Evolutionary conservation across 2,797 vertebrate genomes (phyloP).

Genomic region (Hirundo rustica): DNA sequence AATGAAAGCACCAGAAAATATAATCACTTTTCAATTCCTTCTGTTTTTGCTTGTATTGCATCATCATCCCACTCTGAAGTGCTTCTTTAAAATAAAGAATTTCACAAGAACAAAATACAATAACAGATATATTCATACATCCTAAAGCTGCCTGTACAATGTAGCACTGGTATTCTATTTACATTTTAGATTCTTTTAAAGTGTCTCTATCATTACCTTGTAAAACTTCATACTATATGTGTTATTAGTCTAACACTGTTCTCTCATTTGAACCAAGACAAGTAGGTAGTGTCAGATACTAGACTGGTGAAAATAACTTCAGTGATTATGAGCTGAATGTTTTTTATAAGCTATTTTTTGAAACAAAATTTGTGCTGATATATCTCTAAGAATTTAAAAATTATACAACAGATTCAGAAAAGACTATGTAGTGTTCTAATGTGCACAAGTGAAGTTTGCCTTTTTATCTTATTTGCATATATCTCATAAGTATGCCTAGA

Average conservation of each 20-base stretch:
- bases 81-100: conserved; percentile 19
- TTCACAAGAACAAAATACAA: conserved; percentile 61
- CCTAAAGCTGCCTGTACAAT: background rate
- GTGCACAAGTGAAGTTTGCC: conserved; percentile 67
- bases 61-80: conserved; percentile 29
- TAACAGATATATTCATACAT: background rate
- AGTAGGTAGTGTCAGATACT: background rate
- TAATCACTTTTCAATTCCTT: conserved; percentile 61
- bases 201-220: background rate
- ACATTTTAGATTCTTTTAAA: conserved; percentile 33
- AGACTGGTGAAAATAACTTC: background rate
- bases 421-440: conserved; percentile 55
- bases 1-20: conserved; percentile 64
- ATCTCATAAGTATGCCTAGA: conserved; percentile 73
- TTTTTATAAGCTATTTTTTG: background rate
- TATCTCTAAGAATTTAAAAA: conserved; percentile 60
- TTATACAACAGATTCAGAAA: conserved; percentile 58
- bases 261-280: background rate
- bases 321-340: background rate
- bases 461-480: conserved; percentile 75
- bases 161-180: conserved; percentile 62
- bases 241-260: background rate
- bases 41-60: conserved; percentile 63
- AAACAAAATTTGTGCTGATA: conserved; percentile 12
- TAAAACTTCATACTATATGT: background rate